A percentile compares a stretch with the other conserved stretches of the same genome.
Evolutionary conservation across 1,140 invertebrate genomes (phyloP).

Genomic region (Drosophila sp.): DNA sequence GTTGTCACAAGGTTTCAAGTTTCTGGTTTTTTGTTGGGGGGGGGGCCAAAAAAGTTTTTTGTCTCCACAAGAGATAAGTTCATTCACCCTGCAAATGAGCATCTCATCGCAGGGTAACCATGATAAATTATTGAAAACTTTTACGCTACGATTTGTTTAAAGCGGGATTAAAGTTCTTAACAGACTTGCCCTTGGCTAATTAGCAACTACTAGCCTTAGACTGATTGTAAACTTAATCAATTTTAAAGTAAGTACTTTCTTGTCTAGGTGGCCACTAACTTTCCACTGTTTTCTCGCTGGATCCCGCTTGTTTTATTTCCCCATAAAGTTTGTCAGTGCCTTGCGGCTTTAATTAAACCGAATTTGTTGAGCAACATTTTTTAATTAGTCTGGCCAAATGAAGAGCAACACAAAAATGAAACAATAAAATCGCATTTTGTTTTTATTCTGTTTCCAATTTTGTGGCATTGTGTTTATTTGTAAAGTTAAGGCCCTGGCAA

Average conservation of each 20-base stretch:
- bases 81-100: conserved; percentile 11
- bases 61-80: neutral
- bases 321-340: conserved; percentile 61
- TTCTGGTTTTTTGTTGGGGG: neutral
- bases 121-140: conserved; percentile 11
- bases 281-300: neutral
- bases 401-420: conserved; percentile 10
- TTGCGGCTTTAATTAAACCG: conserved; percentile 74
- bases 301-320: conserved; percentile 48
- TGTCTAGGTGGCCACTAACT: conserved; percentile 20
- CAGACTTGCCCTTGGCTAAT: conserved; percentile 28
- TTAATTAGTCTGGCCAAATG: conserved; percentile 55
- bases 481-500: conserved; percentile 62
- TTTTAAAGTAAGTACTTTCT: conserved; percentile 49
- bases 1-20: conserved; percentile 1
- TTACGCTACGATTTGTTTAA: conserved; percentile 3
- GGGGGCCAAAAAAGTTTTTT: conserved; percentile 4
- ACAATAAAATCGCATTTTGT: conserved; percentile 52
- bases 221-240: conserved; percentile 37
- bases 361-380: conserved; percentile 62
- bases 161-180: conserved; percentile 6
- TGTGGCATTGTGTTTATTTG: conserved; percentile 64
- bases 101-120: neutral
- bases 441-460: conserved; percentile 56
- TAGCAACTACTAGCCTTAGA: conserved; percentile 31